Conservation (phyloP, 1,140 invertebrate genomes). For the Calephelis virginiensis region DNA sequence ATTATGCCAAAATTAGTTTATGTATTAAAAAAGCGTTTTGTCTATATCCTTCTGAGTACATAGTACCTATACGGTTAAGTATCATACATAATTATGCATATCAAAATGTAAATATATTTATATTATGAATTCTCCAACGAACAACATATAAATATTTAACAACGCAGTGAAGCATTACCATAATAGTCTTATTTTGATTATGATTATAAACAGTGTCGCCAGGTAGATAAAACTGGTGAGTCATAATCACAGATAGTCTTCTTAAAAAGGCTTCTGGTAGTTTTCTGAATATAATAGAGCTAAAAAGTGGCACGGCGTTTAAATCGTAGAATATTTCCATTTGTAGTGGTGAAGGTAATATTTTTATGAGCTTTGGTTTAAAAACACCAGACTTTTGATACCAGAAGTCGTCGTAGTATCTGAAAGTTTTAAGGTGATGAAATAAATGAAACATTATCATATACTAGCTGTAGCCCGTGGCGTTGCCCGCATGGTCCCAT, state of each 20-base stretch:
- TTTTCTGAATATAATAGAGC: conserved; percentile 69
- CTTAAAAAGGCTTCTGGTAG: conserved; percentile 69
- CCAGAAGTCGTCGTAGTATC: conserved; percentile 71
- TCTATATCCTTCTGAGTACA: too few species aligned
- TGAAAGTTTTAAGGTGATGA: conserved; percentile 22
- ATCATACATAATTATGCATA: conserved; percentile 6
- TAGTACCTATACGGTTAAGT: not conserved
- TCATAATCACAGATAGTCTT: conserved; percentile 68
- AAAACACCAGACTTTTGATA: conserved; percentile 71
- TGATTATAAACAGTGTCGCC: conserved; percentile 70
- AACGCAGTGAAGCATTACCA: conserved; percentile 52
- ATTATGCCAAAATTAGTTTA: too few species aligned
- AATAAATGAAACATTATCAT: not conserved
- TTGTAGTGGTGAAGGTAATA: conserved; percentile 62
- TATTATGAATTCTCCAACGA: conserved; percentile 12
- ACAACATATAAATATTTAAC: conserved; percentile 34
- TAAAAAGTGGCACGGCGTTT: conserved; percentile 69
- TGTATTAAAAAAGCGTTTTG: not conserved
- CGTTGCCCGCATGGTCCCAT: too few species aligned
- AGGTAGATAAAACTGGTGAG: conserved; percentile 68
- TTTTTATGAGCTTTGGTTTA: conserved; percentile 55
- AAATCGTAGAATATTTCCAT: conserved; percentile 73
- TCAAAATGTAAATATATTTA: conserved; percentile 11
- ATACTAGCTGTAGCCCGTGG: too few species aligned
- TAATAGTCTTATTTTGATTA: conserved; percentile 68